phyloP scores from a whole-genome alignment of 2,888 invertebrate genomes.

The Bombyx huttoni region DNA sequence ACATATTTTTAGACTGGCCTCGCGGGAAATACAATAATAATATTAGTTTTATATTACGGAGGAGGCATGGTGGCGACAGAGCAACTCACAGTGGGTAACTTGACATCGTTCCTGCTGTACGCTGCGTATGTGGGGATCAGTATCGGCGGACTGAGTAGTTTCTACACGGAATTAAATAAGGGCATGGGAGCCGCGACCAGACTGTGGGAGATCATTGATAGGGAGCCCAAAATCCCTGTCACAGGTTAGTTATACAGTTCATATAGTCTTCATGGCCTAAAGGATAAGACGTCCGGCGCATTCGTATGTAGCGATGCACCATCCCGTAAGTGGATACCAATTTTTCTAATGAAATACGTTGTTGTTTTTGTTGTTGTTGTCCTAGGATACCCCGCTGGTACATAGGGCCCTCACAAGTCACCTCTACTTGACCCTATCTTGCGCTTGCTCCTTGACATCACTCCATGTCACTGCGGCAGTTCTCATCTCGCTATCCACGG shows the following conservation, averaged over 20 bases:
- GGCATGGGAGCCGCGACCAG: conserved; percentile 93
- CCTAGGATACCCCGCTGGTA: too few relatives aligned
- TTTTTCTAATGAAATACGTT: too few relatives aligned
- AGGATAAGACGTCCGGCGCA: too few relatives aligned
- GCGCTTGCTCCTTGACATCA: too few relatives aligned
- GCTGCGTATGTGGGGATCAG: conserved; percentile 95
- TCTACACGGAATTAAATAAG: conserved; percentile 94
- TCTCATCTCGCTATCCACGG: too few relatives aligned
- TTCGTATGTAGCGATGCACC: too few relatives aligned
- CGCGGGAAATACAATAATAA: conserved; percentile 90
- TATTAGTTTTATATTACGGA: conserved; percentile 93
- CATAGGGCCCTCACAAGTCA: too few relatives aligned
- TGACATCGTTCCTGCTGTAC: conserved; percentile 95
- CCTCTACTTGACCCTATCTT: too few relatives aligned
- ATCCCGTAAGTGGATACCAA: too few relatives aligned
- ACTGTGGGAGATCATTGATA: conserved; percentile 91
- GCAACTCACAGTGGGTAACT: conserved; percentile 84
- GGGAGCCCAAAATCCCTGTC: conserved; percentile 82
- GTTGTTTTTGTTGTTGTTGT: too few relatives aligned
- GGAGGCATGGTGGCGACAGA: conserved; percentile 89
- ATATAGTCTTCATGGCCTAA: too few relatives aligned
- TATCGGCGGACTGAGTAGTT: conserved; percentile 89
- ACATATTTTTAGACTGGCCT: conserved; percentile 79
- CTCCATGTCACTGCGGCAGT: too few relatives aligned
- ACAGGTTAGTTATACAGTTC: conserved; percentile 53